Evolutionary conservation across 2,888 invertebrate species (phyloP).

Genomic region (Trachelus tabidus): DNA sequence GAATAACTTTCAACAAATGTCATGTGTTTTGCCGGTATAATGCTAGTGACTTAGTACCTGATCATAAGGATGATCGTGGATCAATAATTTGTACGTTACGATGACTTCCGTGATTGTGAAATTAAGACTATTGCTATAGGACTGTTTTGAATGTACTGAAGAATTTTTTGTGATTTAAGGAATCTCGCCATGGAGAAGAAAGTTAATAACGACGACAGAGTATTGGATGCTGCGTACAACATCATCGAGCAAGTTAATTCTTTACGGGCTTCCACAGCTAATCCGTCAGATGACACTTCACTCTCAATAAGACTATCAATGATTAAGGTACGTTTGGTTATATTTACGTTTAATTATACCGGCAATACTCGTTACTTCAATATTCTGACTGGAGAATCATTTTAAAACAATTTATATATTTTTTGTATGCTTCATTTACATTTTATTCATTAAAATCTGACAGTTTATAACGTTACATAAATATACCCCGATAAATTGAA

Average conservation of each 20-base stretch:
- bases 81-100: neutral
- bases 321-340: slow-evolving; percentile 69
- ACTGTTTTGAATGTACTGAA: neutral
- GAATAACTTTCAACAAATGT: slow-evolving; percentile 38
- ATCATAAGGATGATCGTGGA: neutral
- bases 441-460: neutral
- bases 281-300: slow-evolving; percentile 74
- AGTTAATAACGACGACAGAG: slow-evolving; percentile 36
- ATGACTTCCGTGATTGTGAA: slow-evolving; percentile 5
- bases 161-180: slow-evolving; percentile 25
- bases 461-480: neutral
- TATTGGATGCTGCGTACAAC: slow-evolving; percentile 55
- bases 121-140: slow-evolving; percentile 3
- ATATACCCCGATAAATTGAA: neutral
- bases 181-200: slow-evolving; percentile 52
- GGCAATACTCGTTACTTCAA: neutral
- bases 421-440: neutral
- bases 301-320: slow-evolving; percentile 74
- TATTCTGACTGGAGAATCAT: neutral
- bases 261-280: slow-evolving; percentile 72
- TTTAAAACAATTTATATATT: neutral
- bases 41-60: neutral
- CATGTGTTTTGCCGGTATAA: neutral
- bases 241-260: slow-evolving; percentile 65
- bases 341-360: neutral